These are phyloP conservation scores for Megalops atlanticus DNA, from an alignment of 2,113 vertebrate genomes.

Conservation along the genomic window DNA sequence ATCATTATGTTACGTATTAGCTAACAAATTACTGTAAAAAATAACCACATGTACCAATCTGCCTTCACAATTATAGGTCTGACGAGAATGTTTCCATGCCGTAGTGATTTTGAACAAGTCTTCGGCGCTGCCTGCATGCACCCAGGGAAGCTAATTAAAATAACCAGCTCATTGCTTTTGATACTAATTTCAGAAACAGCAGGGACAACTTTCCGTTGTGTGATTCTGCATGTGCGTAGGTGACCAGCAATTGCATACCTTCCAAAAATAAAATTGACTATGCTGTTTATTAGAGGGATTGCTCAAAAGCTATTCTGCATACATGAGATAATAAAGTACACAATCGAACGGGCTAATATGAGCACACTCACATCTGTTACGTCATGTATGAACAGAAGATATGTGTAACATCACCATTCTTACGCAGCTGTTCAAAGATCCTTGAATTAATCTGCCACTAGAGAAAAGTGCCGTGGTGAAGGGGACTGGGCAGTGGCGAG, in stretches of 20 bases:
- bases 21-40: neutral
- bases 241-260: constrained; percentile 1
- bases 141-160: neutral
- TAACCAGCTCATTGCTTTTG: neutral
- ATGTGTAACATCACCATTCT: too few species aligned
- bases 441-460: too few species aligned
- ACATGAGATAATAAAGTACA: neutral
- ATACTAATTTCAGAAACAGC: neutral
- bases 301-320: neutral
- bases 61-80: neutral
- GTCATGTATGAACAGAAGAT: too few species aligned
- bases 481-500: too few species aligned
- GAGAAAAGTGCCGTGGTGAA: too few species aligned
- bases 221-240: neutral
- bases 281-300: neutral
- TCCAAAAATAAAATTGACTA: constrained; percentile 7
- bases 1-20: neutral
- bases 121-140: neutral
- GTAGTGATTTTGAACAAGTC: neutral
- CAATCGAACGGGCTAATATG: too few species aligned
- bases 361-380: too few species aligned
- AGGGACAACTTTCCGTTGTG: neutral
- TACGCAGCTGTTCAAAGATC: too few species aligned
- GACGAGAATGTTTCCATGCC: neutral
- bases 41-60: constrained; percentile 1